These are phyloP conservation scores for Drosophila mimetica DNA, from an alignment of 2,888 invertebrate species.

Conservation along the genomic window DNA sequence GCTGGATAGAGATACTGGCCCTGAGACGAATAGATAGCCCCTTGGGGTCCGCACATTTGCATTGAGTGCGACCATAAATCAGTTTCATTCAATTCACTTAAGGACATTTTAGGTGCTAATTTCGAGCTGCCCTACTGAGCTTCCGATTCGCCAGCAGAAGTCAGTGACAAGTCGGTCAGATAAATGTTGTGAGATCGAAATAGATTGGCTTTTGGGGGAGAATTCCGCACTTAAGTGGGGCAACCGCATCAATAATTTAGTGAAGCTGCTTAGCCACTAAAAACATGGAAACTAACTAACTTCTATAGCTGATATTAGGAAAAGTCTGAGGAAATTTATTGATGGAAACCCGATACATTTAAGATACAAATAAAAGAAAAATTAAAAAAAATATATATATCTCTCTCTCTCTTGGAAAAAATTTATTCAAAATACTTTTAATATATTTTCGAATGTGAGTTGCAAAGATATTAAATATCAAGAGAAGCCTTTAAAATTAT, in stretches of 20 bases:
- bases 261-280: neutral
- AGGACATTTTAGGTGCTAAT: constrained; percentile 69
- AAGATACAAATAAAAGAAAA: too few species aligned
- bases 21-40: constrained; percentile 32
- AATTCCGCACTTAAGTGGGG: neutral
- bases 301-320: neutral
- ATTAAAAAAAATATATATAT: too few species aligned
- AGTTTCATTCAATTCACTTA: constrained; percentile 80
- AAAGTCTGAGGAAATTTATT: too few species aligned
- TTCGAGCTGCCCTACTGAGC: constrained; percentile 39
- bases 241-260: neutral
- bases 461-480: neutral
- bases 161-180: constrained; percentile 47
- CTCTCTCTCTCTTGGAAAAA: too few species aligned
- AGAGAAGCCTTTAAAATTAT: neutral
- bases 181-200: constrained; percentile 25
- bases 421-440: too few species aligned
- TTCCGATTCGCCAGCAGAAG: constrained; percentile 14
- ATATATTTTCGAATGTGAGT: too few species aligned
- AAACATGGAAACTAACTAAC: neutral
- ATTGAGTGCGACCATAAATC: constrained; percentile 80
- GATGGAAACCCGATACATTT: too few species aligned
- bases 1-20: constrained; percentile 36
- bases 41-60: constrained; percentile 59
- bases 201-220: constrained; percentile 9